These are phyloP conservation scores for Polietes domitor DNA, from an alignment of 2,888 invertebrate species.

Conservation along the genomic window DNA sequence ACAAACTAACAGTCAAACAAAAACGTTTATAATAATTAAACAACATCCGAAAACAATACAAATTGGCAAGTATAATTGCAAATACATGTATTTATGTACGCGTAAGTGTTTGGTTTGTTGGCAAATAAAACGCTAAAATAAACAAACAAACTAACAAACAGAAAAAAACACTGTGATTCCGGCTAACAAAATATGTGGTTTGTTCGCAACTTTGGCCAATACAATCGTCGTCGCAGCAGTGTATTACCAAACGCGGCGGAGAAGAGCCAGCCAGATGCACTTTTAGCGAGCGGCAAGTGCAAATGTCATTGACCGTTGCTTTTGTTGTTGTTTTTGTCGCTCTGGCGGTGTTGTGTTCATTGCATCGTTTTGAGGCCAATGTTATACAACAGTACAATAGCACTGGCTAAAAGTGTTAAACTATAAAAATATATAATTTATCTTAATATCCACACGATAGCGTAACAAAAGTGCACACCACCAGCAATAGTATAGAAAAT, in stretches of 20 bases:
- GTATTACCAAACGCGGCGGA: neutral
- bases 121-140: conserved; percentile 4
- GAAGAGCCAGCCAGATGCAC: too few relatives aligned
- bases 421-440: neutral
- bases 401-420: neutral
- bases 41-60: conserved; percentile 9
- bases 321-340: conserved; percentile 15
- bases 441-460: neutral
- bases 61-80: conserved; percentile 18
- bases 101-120: neutral
- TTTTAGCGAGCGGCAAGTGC: conserved; percentile 52
- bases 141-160: too few relatives aligned
- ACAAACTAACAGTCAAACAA: neutral
- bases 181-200: conserved; percentile 29
- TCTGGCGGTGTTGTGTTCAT: too few relatives aligned
- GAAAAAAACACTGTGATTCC: neutral
- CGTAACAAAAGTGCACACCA: too few relatives aligned
- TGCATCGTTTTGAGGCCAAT: conserved; percentile 50
- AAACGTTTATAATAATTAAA: conserved; percentile 24
- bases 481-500: neutral
- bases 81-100: neutral
- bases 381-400: conserved; percentile 8
- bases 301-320: conserved; percentile 58
- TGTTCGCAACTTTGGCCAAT: neutral
- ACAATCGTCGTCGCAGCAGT: neutral